A percentile compares a stretch with the other conserved stretches of the same genome.
phyloP scores from a whole-genome alignment of 2,888 invertebrate genomes.

The Lasioglossum villosulum region DNA sequence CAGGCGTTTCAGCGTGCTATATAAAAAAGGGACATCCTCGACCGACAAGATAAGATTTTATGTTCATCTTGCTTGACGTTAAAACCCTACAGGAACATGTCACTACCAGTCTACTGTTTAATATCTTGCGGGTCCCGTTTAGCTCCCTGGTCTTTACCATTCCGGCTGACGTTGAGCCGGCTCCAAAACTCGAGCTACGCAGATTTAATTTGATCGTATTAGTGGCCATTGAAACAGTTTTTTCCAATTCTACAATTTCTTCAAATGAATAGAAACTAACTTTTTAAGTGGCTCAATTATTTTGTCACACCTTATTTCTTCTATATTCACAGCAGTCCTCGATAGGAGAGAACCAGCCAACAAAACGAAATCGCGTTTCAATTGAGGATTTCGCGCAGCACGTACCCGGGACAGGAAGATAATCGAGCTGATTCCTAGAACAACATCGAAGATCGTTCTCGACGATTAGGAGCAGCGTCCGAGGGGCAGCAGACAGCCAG shows the following conservation, averaged over 20 bases:
- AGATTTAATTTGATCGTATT: neutral
- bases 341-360: neutral
- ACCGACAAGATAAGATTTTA: slow-evolving; percentile 22
- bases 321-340: neutral
- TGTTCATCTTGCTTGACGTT: slow-evolving; percentile 37
- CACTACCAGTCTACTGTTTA: slow-evolving; percentile 39
- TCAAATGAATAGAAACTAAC: neutral
- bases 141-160: neutral
- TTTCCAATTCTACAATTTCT: neutral
- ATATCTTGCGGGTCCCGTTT: neutral
- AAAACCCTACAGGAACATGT: slow-evolving; percentile 33
- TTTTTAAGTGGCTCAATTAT: neutral
- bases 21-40: neutral
- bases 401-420: slow-evolving; percentile 1
- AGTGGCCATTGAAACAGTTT: neutral
- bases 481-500: slow-evolving; percentile 31
- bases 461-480: slow-evolving; percentile 27
- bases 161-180: slow-evolving; percentile 12
- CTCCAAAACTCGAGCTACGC: neutral
- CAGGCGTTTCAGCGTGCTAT: neutral
- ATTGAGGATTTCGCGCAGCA: slow-evolving; percentile 22
- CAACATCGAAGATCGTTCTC: slow-evolving; percentile 45
- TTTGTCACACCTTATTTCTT: neutral
- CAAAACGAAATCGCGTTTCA: slow-evolving; percentile 10
- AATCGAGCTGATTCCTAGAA: slow-evolving; percentile 54